These are phyloP conservation scores for Megalopta genalis DNA, from an alignment of 1,140 invertebrate species.

Conservation along the genomic window DNA sequence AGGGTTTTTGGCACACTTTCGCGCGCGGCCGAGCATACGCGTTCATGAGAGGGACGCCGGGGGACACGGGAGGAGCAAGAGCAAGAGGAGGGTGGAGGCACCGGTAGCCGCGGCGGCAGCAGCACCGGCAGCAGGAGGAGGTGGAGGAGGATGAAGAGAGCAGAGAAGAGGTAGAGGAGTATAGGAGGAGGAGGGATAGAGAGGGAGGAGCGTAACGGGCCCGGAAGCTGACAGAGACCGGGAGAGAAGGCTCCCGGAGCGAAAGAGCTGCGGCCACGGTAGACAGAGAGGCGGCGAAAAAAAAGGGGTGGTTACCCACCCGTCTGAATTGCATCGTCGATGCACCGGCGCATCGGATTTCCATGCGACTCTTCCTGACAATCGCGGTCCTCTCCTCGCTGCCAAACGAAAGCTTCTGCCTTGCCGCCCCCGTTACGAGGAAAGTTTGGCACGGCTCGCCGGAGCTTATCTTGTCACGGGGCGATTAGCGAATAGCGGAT, in stretches of 20 bases:
- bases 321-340: conserved; percentile 67
- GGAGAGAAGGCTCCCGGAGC: conserved; percentile 54
- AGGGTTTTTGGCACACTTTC: conserved; percentile 74
- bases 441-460: conserved; percentile 60
- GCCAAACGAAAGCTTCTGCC: conserved; percentile 50
- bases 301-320: conserved; percentile 51
- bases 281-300: conserved; percentile 34
- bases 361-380: conserved; percentile 64
- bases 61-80: conserved; percentile 7
- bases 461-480: conserved; percentile 59
- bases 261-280: conserved; percentile 15
- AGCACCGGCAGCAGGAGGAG: background rate
- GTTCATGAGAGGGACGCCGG: conserved; percentile 23
- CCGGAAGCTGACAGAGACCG: conserved; percentile 14
- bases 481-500: conserved; percentile 54
- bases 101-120: no score
- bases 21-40: conserved; percentile 57
- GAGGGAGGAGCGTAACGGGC: conserved; percentile 1
- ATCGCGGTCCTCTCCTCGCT: conserved; percentile 59
- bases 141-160: background rate
- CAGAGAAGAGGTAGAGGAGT: no score
- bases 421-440: conserved; percentile 56
- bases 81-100: background rate
- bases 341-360: conserved; percentile 66
- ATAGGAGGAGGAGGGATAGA: conserved; percentile 40